Percentiles rank a stretch among this genome's conserved stretches.
These are phyloP conservation scores for Vireo griseus DNA, from an alignment of 2,797 vertebrate genomes.

Conservation along the genomic window DNA sequence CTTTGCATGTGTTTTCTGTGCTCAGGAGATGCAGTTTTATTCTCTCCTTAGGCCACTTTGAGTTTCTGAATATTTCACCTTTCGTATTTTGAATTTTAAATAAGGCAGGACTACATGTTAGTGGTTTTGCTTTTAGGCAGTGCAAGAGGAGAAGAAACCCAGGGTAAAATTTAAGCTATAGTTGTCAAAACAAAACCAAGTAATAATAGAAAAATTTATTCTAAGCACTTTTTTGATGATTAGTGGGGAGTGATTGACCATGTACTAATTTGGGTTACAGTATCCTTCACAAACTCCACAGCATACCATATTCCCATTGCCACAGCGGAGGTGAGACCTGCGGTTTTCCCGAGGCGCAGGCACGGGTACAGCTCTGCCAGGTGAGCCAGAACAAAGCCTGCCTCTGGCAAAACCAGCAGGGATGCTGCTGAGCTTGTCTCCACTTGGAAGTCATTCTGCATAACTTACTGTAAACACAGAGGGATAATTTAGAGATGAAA, in stretches of 20 bases:
- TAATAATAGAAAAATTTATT: neutral
- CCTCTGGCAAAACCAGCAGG: conserved; percentile 15
- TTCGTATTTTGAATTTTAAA: neutral
- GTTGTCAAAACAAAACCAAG: neutral
- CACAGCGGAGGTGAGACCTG: accelerated
- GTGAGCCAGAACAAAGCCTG: conserved; percentile 41
- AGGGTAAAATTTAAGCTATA: neutral
- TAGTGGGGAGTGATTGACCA: neutral
- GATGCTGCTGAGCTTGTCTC: neutral
- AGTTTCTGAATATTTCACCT: neutral
- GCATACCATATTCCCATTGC: neutral
- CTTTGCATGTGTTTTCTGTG: neutral
- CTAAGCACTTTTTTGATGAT: neutral
- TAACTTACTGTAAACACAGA: neutral
- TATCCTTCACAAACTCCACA: neutral
- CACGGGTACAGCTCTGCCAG: neutral
- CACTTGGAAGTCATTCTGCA: neutral
- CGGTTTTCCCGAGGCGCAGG: neutral
- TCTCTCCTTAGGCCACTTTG: neutral
- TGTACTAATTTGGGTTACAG: neutral
- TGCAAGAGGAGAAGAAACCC: neutral
- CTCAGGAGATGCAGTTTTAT: neutral
- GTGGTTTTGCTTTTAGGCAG: neutral
- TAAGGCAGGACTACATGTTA: neutral
- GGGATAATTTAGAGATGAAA: neutral